Base-by-base conservation (phyloP, 2,113 vertebrate genomes). In the Tupaia tana region DNA sequence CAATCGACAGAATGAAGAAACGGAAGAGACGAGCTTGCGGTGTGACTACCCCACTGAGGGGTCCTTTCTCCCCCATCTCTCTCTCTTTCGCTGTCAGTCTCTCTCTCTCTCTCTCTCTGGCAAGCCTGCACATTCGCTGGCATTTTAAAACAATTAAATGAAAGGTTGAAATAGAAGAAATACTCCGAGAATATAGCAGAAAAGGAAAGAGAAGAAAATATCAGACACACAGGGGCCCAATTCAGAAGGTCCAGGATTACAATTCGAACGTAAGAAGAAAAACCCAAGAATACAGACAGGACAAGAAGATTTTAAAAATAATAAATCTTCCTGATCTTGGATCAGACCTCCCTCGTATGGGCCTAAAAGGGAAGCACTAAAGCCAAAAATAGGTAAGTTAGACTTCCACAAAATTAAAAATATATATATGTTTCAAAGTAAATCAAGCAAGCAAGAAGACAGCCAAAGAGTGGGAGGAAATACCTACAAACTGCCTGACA, bases 221-320 rank as follows among this genome's bases (percentile, higher is more conserved):
- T 58, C 66, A 86, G 52, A 56, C 15, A 66, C 10, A 13, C 8
- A 22, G 6, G 70, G 61, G 7, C 20, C 52, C n/a, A 83, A 52
- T 15, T 14, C 52, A n/a, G 22, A 87, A 63, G 85, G n/a, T 58
- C 43, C 8, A 59, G 70, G 29, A 88, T 66, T 56, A 77, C 1
- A 63, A 63, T 52, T 24, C 61, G 25, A n/a, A 63, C 56, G 6
- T 31, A 95, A 70, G 25, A 70, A 90, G 91, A 84, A 34, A 79
- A 81, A 83, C 12, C 43, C 88, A 27, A 73, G 73, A 88, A 12
- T n/a, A 54, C 2, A 1, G 16, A 91, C n/a, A 82, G 15, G 29
- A 93, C 54, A 93, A 95, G 93, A 74, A 43, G 64, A 87, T 27
- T 91, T 77, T 54, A 58, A 86, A 71, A 88, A 78, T 69, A 61